A percentile compares a stretch with the other conserved stretches of the same genome.
These are phyloP conservation scores for Parazoanthus darwini DNA, from an alignment of 92 coral and sea anemone species.

Conservation along the genomic window DNA sequence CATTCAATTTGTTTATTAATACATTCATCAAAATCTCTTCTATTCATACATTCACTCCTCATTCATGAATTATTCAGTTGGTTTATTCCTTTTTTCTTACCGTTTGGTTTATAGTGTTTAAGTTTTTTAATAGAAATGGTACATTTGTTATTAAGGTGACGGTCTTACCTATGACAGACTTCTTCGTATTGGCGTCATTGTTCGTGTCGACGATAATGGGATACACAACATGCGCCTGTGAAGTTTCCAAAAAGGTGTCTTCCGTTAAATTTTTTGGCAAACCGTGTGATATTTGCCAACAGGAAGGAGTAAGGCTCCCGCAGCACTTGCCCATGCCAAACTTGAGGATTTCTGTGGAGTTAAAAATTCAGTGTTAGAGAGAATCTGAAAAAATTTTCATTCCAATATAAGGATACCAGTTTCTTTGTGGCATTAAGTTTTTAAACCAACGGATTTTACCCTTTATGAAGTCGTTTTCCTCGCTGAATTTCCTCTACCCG, in stretches of 20 bases:
- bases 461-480: too few relatives aligned
- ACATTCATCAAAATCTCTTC: neutral
- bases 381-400: too few relatives aligned
- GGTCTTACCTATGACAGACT: slow-evolving; percentile 42
- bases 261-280: slow-evolving; percentile 55
- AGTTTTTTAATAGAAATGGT: neutral
- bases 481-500: too few relatives aligned
- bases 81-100: too few relatives aligned
- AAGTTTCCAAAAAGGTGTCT: slow-evolving; percentile 38
- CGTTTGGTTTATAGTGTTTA: too few relatives aligned
- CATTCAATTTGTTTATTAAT: too few relatives aligned
- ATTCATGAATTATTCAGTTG: neutral
- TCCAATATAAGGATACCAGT: too few relatives aligned
- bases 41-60: neutral
- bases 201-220: slow-evolving; percentile 69
- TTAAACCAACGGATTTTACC: too few relatives aligned
- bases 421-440: too few relatives aligned
- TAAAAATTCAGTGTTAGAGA: neutral
- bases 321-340: slow-evolving; percentile 46
- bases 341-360: slow-evolving; percentile 25
- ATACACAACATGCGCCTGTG: slow-evolving; percentile 56
- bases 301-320: slow-evolving; percentile 54
- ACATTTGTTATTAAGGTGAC: neutral
- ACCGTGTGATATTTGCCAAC: slow-evolving; percentile 57
- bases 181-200: slow-evolving; percentile 23